Conservation (phyloP, 2,113 vertebrate genomes). For the Halcyon malimbica region DNA sequence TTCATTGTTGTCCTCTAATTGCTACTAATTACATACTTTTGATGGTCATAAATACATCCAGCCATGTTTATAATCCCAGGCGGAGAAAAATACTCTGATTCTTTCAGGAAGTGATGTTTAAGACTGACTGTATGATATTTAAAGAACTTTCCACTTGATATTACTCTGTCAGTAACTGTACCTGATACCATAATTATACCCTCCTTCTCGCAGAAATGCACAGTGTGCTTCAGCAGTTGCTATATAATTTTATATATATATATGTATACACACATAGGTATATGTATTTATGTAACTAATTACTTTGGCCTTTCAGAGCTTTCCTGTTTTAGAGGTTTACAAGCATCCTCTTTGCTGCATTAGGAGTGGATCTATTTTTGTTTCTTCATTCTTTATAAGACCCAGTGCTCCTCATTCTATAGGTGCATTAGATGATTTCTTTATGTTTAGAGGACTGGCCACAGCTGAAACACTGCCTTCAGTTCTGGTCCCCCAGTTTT, state of each 20-base stretch:
- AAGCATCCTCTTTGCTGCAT: background rate
- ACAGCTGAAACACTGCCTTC: background rate
- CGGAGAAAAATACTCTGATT: background rate
- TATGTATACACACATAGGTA: background rate
- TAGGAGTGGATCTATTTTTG: background rate
- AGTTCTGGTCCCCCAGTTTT: background rate
- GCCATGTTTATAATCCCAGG: background rate
- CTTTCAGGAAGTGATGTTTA: background rate
- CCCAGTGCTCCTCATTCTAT: background rate
- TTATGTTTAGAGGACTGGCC: background rate
- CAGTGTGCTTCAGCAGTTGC: background rate
- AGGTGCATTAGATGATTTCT: background rate
- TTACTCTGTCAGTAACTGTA: background rate
- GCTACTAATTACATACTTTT: constrained; percentile 26
- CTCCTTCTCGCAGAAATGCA: background rate
- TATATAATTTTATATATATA: background rate
- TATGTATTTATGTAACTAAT: background rate
- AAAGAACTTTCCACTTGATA: background rate
- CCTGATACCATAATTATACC: background rate
- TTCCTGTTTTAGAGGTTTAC: background rate
- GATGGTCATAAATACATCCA: background rate
- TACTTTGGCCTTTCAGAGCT: background rate
- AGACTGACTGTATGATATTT: background rate
- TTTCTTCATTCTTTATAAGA: background rate
- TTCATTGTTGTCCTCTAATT: constrained; percentile 38